Evolutionary conservation across 92 coral and sea anemone genomes (phyloP), one percentile per base, ranked within the genome.

Genomic region (Palythoa caribaeorum): DNA sequence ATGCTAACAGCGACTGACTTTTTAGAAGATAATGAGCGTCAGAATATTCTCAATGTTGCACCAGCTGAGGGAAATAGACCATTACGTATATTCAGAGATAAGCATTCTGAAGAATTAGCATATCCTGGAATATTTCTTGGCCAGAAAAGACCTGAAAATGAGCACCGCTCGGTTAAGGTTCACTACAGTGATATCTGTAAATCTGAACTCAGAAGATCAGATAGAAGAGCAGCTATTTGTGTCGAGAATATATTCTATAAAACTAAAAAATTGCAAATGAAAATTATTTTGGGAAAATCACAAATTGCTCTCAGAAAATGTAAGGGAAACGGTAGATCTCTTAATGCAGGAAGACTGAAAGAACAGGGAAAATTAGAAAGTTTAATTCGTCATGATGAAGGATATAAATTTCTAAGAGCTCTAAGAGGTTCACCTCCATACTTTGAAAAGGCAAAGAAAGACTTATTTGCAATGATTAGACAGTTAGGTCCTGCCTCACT

Each of bases 401-500:
- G 74, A 69, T 69, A 69, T 69, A 69, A 69, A 69, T 69, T 69
- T 36, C 74, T 69, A 13, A 69, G 20, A n/a, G 74, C 74, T n/a
- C 20, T 69, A 69, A 36, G 74, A n/a, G 74, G 74, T 37, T 69
- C 74, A 69, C 44, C 74, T 10, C 44, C 74, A 69, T 69, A 69
- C 20, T 69, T 69, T 69, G 74, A 69, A 69, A 69, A 69, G 20
- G 74, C 74, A n/a, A 69, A 69, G 74, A 69, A 69, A 69, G 74
- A 69, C 74, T 37, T 69, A 36, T 69, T 69, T 69, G 74, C 74
- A 69, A 62, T 62, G 84, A 79, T 79, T 50, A 54, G 84, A 54
- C 84, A 63, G 73, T 44, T 83, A 66, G 87, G 87, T 66, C 54
- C 87, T 35, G 84, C 84, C 21, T 20, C 84, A 55, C 52, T 79